phyloP scores from a whole-genome alignment of 2,113 vertebrate genomes.

The Aspiorhynchus laticeps region DNA sequence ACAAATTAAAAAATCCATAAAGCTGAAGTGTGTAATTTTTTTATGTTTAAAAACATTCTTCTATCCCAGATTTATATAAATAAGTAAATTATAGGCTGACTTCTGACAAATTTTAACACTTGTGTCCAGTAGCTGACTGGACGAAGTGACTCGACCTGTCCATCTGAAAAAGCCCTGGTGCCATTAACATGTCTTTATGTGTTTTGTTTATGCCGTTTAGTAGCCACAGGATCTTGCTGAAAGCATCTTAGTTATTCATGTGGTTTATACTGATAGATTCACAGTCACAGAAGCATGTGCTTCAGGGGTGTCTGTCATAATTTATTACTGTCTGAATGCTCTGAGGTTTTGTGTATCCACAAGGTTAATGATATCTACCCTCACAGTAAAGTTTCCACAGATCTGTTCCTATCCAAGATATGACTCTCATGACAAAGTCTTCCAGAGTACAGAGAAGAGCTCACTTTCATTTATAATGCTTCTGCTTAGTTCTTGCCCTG shows the following conservation, averaged over 20 bases:
- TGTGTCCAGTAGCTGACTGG: not conserved
- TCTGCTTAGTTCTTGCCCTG: slow-evolving; percentile 24
- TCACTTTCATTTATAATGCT: not conserved
- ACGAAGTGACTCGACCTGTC: not conserved
- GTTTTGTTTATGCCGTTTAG: not conserved
- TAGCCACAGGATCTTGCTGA: not conserved
- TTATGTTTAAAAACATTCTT: not conserved
- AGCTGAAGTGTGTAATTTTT: not conserved
- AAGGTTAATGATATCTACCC: slow-evolving; percentile 42
- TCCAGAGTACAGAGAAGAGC: slow-evolving; percentile 6
- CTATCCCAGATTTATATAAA: not conserved
- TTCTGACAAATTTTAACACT: not conserved
- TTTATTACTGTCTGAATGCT: slow-evolving; percentile 32
- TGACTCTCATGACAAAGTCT: slow-evolving; percentile 32
- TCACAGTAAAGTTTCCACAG: not conserved
- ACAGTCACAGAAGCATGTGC: not conserved
- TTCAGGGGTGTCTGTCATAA: slow-evolving; percentile 35
- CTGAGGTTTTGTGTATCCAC: slow-evolving; percentile 28
- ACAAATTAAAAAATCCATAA: slow-evolving; percentile 16
- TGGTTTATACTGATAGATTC: slow-evolving; percentile 8
- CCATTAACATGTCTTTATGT: slow-evolving; percentile 14
- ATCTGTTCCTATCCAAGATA: slow-evolving; percentile 25
- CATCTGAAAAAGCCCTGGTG: not conserved
- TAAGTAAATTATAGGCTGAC: not conserved
- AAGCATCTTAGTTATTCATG: slow-evolving; percentile 27